phyloP scores from a whole-genome alignment of 2,888 invertebrate genomes.

The Pterobdella sp. region DNA sequence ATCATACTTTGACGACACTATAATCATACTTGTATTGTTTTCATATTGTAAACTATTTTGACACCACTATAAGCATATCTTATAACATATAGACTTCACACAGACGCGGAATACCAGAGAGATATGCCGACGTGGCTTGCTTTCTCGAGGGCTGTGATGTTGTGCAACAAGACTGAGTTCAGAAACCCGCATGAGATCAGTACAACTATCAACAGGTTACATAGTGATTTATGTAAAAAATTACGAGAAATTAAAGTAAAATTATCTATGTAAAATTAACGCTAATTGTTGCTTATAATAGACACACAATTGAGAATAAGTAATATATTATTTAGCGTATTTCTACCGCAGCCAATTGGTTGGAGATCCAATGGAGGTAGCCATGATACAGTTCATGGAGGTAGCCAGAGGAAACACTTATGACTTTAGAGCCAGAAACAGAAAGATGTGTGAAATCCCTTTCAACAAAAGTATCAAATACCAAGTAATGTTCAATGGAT shows the following conservation, averaged over 20 bases:
- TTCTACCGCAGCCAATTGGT: constrained; percentile 26
- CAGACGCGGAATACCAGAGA: constrained; percentile 75
- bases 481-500: constrained; percentile 47
- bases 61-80: too few species aligned
- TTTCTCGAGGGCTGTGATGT: constrained; percentile 82
- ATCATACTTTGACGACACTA: too few species aligned
- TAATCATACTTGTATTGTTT: too few species aligned
- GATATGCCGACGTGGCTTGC: constrained; percentile 76
- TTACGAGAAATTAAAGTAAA: background rate
- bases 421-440: constrained; percentile 47
- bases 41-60: too few species aligned
- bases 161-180: constrained; percentile 98
- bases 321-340: background rate
- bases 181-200: constrained; percentile 55
- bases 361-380: constrained; percentile 55
- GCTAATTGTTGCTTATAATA: background rate
- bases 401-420: constrained; percentile 48
- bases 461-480: constrained; percentile 56
- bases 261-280: background rate
- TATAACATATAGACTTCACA: too few species aligned
- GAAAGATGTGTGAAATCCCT: constrained; percentile 52
- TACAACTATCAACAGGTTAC: background rate
- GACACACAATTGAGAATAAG: constrained; percentile 1
- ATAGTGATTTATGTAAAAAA: background rate
- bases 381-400: constrained; percentile 51